phyloP scores from a whole-genome alignment of 2,113 vertebrate genomes.

The Melanerpes aurifrons region DNA sequence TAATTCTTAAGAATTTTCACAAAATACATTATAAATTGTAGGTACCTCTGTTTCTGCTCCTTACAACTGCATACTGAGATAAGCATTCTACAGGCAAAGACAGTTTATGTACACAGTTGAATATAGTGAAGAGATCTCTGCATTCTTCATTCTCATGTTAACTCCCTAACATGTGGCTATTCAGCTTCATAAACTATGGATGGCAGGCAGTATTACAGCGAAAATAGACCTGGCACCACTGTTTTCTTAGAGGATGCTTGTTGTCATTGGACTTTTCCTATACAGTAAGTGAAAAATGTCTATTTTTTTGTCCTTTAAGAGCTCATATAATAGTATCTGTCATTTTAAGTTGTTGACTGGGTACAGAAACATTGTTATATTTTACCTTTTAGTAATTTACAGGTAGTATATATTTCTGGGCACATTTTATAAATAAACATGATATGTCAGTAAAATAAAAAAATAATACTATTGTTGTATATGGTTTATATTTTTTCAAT shows the following conservation, averaged over 20 bases:
- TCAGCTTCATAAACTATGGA: background rate
- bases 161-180: background rate
- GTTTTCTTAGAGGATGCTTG: background rate
- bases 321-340: background rate
- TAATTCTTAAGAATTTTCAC: background rate
- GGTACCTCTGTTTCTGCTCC: background rate
- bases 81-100: background rate
- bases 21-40: background rate
- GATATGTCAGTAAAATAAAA: background rate
- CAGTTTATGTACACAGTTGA: background rate
- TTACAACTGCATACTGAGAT: background rate
- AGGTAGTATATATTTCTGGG: background rate
- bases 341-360: background rate
- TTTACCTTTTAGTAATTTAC: background rate
- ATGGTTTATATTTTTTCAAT: background rate
- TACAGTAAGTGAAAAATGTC: background rate
- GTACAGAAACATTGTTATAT: background rate
- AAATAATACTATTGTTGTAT: background rate
- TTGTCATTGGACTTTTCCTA: background rate
- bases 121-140: background rate
- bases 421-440: background rate
- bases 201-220: background rate
- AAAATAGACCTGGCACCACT: background rate
- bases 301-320: background rate
- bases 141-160: background rate